Evolutionary conservation across 2,113 vertebrate genomes (phyloP), one percentile per base, ranked within the genome.

Genomic region (Phalacrocorax aristotelis): DNA sequence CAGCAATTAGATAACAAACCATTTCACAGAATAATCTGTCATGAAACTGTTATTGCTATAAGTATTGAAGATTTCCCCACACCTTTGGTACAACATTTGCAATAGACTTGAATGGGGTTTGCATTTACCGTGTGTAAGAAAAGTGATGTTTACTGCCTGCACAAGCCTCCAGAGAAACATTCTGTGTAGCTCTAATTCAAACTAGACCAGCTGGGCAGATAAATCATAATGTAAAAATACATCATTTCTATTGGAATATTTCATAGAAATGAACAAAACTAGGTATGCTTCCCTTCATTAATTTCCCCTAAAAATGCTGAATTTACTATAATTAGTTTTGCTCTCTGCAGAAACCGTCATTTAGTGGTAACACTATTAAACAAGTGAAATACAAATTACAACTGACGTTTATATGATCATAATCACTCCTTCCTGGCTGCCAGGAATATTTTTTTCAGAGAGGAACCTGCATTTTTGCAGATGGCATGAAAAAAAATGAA

Each of bases 381-480:
- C 97, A 98, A 98, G 97, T 90, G 92, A 98, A 98, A 98, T 97
- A 98, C 96, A 98, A 98, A 98, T 98, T 98, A 96, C 81, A 97
- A 96, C 87, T 95, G 98, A 97, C 98, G 96, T 97, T 98, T 98
- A 98, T 98, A 96, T 96, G 95, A 98, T 98, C 98, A 97, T 98
- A 97, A 98, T 98, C 97, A 60, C 94, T 97, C 91, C 95, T 98
- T 96, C 81, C 95, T 96, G 97, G 93, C 95, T 98, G 97, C 95
- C 94, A 97, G 96, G 93, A 96, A 85, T 96, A 93, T 94, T 98
- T 98, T 98, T 98, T 95, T 93, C 62, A 34, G 77, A 94, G 89
- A 97, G 78, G 93, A 97, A 97, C 97, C 97, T 98, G 92, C 92
- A 97, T 98, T 98, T 98, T 97, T 97, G 98, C 98, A 98, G 98